Percentiles rank a stretch among this genome's conserved stretches.
Conservation (phyloP, 2,797 vertebrate species). For the Muscicapa comitata region DNA sequence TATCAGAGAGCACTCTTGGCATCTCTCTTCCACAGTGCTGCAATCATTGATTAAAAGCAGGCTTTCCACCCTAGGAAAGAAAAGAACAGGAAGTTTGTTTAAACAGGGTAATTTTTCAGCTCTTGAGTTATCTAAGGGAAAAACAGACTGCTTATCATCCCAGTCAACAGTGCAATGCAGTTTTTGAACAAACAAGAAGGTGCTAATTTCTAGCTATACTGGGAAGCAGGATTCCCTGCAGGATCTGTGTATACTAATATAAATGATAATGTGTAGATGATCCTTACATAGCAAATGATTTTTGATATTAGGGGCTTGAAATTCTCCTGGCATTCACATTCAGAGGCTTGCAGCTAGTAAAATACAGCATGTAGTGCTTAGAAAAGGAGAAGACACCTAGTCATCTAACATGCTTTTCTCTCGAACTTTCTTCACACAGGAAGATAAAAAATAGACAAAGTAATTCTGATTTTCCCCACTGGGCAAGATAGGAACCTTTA, state of each 20-base stretch:
- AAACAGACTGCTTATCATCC: background rate
- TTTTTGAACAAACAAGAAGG: background rate
- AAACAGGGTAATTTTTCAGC: slow-evolving; percentile 10
- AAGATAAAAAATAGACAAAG: background rate
- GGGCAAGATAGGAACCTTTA: background rate
- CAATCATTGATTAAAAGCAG: background rate
- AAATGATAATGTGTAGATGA: background rate
- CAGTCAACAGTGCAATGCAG: background rate
- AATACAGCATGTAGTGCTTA: background rate
- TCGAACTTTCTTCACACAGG: background rate
- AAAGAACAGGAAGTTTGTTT: slow-evolving; percentile 15
- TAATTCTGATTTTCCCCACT: background rate
- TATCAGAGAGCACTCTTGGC: background rate
- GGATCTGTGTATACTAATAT: background rate
- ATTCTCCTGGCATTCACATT: background rate
- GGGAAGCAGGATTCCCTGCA: background rate
- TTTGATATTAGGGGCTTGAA: background rate
- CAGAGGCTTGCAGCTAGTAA: background rate
- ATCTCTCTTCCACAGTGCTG: background rate
- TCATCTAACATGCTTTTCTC: background rate
- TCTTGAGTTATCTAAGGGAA: background rate
- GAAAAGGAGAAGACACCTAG: background rate
- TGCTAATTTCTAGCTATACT: background rate
- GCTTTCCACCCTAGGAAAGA: background rate
- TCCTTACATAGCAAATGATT: background rate